Base-by-base conservation (phyloP, 2,113 vertebrate species). In the Gnathochromis pfefferi region DNA sequence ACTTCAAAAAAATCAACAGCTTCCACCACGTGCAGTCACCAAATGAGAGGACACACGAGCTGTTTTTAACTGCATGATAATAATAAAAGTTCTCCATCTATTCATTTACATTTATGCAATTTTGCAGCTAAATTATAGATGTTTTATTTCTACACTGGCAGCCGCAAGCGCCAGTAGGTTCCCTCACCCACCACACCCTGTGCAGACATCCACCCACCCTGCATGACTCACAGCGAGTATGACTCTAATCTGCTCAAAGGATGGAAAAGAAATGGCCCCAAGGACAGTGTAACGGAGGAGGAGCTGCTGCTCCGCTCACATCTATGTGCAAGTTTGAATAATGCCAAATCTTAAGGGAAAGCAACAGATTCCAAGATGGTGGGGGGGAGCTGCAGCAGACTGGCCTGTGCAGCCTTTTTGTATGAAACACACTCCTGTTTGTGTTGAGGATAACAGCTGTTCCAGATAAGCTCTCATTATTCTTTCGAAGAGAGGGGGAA, bases 261-360 rank as follows among this genome's bases (percentile, higher is more conserved):
- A 93, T 90, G 87, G 93, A 92, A 94, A 94, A 92, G 89, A 94
- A 92, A 91, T 89, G 92, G 85, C 92, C 87, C 90, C 82, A 87
- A 93, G 88, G 87, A 91, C 28, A 84, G 87, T 80, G 45, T 8
- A 91, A 17, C 0, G 6, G 45, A 83, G 51, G 83, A 92, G 93
- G 91, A 92, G 92, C 84, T 89, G 58, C 84, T 84, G 58, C 83
- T 81, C 54, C 5, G 2, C 85, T 94, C 91, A 85, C 91, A 89
- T 91, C 60, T 21, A 80, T 82, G 91, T 94, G 89, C 54, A 53
- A 93, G 49, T 23, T 83, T 87, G 63, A 86, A 90, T 86, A 57
- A 89, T 68, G 91, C 88, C 54, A 89, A 80, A 83, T 79, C 79
- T 78, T 73, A 86, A 85, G 82, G 21, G 92, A 87, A 93, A 86